Evolutionary conservation across 2,797 vertebrate genomes (phyloP), one percentile per base, ranked within the genome.

Genomic region (Cryptoprocta ferox): DNA sequence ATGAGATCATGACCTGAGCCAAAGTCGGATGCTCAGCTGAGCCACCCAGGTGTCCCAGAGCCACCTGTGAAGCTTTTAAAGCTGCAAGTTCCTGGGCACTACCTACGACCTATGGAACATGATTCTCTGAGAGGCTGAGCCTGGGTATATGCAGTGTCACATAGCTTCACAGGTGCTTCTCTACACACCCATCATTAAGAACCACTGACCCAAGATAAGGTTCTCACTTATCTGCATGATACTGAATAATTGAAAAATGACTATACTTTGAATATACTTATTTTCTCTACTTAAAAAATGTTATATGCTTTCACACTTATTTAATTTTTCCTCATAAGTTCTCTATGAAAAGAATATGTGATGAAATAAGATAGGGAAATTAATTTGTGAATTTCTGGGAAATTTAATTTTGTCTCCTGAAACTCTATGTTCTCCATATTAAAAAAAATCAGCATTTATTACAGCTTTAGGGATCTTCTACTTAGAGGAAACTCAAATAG

Each of bases 361-460:
- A 81, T 91, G 71, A 95, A 85, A 78, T 18, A 59, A 91, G 73
- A 88, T 50, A 91, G 39, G 82, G 32, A 83, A 91, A 87, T 94
- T 91, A 90, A 96, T 97, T 86, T 96, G 66, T 82, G 87, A 96
- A 84, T 87, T 91, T 4, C 35, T 48, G 15, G 24, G 39, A 82
- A 95, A 73, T 89, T 83, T 82, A 48, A 92, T 87, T 83, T 89
- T 92, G n/a, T 76, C 39, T 86, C 50, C 21, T 68, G 75, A 87
- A 87, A 92, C 53, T 93, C 28, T 53, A 2, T 10, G 26, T 70
- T 78, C 70, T 81, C 30, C 24, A 56, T 87, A 83, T 93, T 94
- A 93, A 66, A 87, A 89, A 65, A 66, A 30, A 28, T 92, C 21
- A 84, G 19, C 35, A 19, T 91, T 88, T 91, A 83, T 89, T 91